These are phyloP conservation scores for Rhagoletis zephyria DNA, from an alignment of 1,140 invertebrate genomes.

Conservation along the genomic window DNA sequence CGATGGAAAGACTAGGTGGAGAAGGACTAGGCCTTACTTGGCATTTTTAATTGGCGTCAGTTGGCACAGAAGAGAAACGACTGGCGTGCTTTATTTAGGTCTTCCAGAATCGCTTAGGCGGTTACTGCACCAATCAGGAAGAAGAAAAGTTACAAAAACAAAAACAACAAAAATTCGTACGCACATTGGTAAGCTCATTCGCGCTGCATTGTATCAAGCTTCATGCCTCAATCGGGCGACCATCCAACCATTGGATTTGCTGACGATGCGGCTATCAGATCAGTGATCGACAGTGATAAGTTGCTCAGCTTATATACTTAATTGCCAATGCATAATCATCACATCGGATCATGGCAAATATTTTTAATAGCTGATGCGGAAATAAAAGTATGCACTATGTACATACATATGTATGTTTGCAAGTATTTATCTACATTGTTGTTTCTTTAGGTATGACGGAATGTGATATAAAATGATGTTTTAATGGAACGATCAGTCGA, in stretches of 20 bases:
- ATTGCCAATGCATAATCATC: slow-evolving; percentile 32
- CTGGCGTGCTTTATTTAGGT: no score
- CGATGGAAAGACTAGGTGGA: no score
- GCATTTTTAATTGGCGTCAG: no score
- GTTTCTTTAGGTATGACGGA: no score
- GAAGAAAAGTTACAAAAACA: not conserved
- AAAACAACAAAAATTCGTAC: slow-evolving; percentile 4
- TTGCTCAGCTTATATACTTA: slow-evolving; percentile 1
- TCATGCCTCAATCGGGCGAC: not conserved
- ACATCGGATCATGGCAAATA: slow-evolving; percentile 14
- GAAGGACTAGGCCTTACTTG: no score
- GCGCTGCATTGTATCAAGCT: slow-evolving; percentile 6
- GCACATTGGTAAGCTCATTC: not conserved
- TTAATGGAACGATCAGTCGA: slow-evolving; percentile 45
- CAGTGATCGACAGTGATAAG: slow-evolving; percentile 34
- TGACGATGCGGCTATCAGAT: not conserved
- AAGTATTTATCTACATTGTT: not conserved
- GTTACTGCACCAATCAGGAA: no score
- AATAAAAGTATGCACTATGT: not conserved
- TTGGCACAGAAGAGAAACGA: no score
- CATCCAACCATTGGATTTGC: not conserved
- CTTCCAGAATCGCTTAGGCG: no score
- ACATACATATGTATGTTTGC: not conserved
- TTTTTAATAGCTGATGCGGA: slow-evolving; percentile 10
- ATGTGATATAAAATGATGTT: not conserved